Evolutionary conservation across 2,113 vertebrate species (phyloP), one percentile per base, ranked within the genome.

Genomic region (Epinephelus moara): DNA sequence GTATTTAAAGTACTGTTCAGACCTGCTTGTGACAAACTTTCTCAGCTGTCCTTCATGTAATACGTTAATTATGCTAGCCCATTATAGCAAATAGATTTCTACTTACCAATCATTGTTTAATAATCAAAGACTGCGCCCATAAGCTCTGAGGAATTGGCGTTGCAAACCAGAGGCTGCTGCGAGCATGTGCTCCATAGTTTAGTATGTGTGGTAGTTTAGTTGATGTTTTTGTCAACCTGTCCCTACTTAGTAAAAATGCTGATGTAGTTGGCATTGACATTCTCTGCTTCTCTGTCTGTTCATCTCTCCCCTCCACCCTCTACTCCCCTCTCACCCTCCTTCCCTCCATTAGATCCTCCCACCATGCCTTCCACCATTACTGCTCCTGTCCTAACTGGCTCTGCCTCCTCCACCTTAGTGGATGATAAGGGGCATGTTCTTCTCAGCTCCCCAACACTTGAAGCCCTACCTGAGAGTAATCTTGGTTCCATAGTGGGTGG

Each of bases 341-440:
- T 84, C 85, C 96, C 93, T 96, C 96, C 97, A 98, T 97, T 98
- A 99, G 98, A 99, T 97, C 98, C 98, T 97, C 97, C 98, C 96
- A 96, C 97, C 96, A 97, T 97, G 93, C 96, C 96, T 94, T 97
- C 97, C 95, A 99, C 97, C 95, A 94, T 96, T 95, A 96, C 97
- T 93, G 96, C 96, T 95, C 97, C 96, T 94, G 94, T 95, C 94
- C 96, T 96, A 94, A 96, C 96, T 81, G 94, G 96, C 93, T 97
- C 95, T 94, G 94, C 94, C 94, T 95, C 97, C 95, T 96, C 96
- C 95, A 96, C 97, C 95, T 95, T 96, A 89, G 95, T 96, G 87
- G 95, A 95, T 91, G 97, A 94, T 95, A 95, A 96, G 70, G 92
- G 84, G 37, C 93, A 86, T 91, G 96, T 96, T 89, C 91, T 96